phyloP scores from a whole-genome alignment of 2,888 invertebrate species.

The Lymantria dispar region DNA sequence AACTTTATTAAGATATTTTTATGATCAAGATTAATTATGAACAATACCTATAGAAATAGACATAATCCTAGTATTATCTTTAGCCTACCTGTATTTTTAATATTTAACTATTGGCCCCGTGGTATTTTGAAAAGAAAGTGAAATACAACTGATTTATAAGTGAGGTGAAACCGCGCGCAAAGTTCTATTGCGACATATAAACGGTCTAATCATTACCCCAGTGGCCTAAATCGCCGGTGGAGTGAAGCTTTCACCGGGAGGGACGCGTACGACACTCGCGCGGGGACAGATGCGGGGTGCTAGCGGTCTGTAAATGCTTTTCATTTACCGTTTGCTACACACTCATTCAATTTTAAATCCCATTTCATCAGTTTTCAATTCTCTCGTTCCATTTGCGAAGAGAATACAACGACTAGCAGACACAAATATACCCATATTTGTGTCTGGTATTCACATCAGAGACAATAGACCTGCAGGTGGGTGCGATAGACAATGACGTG shows the following conservation, averaged over 20 bases:
- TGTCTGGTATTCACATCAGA: conserved; percentile 14
- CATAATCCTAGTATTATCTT: too few relatives aligned
- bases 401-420: conserved; percentile 13
- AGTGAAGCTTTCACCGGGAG: conserved; percentile 10
- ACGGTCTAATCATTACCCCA: conserved; percentile 26
- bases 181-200: neutral
- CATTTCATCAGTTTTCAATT: conserved; percentile 43
- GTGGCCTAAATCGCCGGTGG: conserved; percentile 33
- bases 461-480: neutral
- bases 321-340: conserved; percentile 31
- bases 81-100: too few relatives aligned
- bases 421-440: too few relatives aligned
- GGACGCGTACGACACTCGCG: neutral
- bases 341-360: conserved; percentile 36
- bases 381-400: conserved; percentile 38
- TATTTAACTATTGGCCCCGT: too few relatives aligned
- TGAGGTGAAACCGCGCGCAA: neutral
- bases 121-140: too few relatives aligned
- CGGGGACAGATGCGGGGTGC: conserved; percentile 12
- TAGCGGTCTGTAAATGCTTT: conserved; percentile 16
- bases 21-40: too few relatives aligned
- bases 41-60: too few relatives aligned
- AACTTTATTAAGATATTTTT: too few relatives aligned
- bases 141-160: neutral
- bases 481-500: too few relatives aligned